Conservation (phyloP, 1,140 invertebrate species). For the Eurytemora carolleeae region DNA sequence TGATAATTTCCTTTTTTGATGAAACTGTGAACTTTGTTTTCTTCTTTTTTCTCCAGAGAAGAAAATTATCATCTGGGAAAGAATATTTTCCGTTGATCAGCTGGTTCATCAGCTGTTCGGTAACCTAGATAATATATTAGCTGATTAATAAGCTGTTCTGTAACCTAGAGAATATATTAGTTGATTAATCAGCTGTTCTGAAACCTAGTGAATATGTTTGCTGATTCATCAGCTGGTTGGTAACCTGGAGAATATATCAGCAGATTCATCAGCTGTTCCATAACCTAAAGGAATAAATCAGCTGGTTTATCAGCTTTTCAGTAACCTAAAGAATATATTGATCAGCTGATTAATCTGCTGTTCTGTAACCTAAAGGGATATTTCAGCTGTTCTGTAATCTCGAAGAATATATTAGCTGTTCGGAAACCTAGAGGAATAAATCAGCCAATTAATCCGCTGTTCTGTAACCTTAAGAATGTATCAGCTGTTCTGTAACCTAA, state of each 20-base stretch:
- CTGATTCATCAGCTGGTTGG: neutral
- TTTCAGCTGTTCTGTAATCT: no score
- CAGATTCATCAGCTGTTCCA: neutral
- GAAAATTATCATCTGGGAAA: conserved; percentile 13
- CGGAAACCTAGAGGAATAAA: no score
- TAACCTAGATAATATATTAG: neutral
- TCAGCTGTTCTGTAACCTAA: neutral
- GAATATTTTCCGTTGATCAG: conserved; percentile 12
- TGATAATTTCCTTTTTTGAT: neutral
- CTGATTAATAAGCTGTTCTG: neutral
- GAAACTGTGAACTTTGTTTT: neutral
- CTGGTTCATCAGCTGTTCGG: neutral
- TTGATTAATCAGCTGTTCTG: neutral
- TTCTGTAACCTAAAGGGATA: neutral
- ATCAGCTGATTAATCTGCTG: neutral
- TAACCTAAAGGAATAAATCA: no score
- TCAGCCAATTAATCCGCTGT: neutral
- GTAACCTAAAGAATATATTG: neutral
- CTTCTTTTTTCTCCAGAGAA: conserved; percentile 3
- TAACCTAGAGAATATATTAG: neutral
- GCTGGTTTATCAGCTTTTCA: neutral
- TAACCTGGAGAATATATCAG: neutral
- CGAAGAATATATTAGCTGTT: no score
- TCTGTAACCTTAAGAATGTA: neutral
- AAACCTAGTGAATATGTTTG: neutral